Evolutionary conservation across 2,113 vertebrate genomes (phyloP), one percentile per base, ranked within the genome.

Genomic region (Corythornis vintsioides): DNA sequence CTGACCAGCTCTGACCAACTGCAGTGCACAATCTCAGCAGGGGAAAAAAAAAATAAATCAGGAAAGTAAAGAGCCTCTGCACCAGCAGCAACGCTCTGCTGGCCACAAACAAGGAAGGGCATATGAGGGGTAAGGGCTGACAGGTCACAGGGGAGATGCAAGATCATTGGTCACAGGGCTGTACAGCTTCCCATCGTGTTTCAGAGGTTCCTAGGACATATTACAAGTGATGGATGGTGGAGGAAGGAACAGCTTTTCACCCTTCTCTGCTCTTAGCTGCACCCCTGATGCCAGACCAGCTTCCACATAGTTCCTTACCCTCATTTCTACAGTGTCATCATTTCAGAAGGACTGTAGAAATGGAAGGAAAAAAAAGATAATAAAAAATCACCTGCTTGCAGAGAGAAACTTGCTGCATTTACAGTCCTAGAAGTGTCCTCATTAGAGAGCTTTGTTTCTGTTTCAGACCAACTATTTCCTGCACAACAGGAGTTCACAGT

Each of bases 381-480:
- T 25, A 63, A 42, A 42, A 8, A 69, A 50, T 15, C 45, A 78
- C 42, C 82, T 90, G 53, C 28, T 67, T 53, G 42, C 3, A 43
- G 28, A 33, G 53, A 67, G 82, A 70, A 75, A 77, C 33, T 43
- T 3, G 0, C 64, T 71, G 31, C 24, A 17, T 86, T 76, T 85
- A 35, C 38, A 67, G 56, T 18, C 64, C 71, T 50, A 48, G 57
- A 80, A 83, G 22, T 14, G 24, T 47, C 43, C 74, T 80, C 56
- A 77, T 83, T 45, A 52, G 26, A 86, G 56, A 45, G 1, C 72
- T 75, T 52, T 40, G 64, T 47, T 89, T 87, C 61, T 94, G 63
- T 83, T 91, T 56, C 78, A 89, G 87, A 53, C 42, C 65, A 92
- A 59, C 70, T 92, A 92, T 73, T 89, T 83, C 90, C 76, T 86